phyloP scores from a whole-genome alignment of 1,140 invertebrate species.

The Polypedilum vanderplanki region DNA sequence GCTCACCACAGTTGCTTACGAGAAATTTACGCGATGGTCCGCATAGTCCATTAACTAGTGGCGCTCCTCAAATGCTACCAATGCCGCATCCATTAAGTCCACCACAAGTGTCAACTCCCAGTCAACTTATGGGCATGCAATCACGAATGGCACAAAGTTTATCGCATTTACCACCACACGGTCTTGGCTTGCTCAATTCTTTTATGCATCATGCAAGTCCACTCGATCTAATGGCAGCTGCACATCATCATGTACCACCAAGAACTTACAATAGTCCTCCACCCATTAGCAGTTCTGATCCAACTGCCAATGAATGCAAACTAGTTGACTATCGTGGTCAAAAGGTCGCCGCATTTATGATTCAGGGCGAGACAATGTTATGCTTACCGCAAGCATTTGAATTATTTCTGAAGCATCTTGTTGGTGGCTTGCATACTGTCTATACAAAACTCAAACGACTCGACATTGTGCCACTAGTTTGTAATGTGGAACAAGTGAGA shows the following conservation, averaged over 20 bases:
- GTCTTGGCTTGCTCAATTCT: constrained; percentile 66
- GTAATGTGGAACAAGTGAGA: constrained; percentile 96
- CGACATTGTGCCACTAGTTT: constrained; percentile 93
- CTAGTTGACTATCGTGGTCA: constrained; percentile 88
- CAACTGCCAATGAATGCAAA: constrained; percentile 89
- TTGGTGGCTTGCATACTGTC: constrained; percentile 93
- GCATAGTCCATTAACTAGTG: constrained; percentile 31
- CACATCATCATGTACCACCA: constrained; percentile 48
- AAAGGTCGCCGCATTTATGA: constrained; percentile 91
- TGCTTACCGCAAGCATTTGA: constrained; percentile 96
- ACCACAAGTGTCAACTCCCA: constrained; percentile 52
- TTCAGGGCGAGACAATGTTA: constrained; percentile 87
- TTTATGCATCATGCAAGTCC: constrained; percentile 49
- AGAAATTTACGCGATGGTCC: constrained; percentile 32
- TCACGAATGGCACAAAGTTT: constrained; percentile 47
- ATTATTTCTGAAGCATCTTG: constrained; percentile 91
- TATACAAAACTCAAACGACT: constrained; percentile 95
- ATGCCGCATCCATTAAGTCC: constrained; percentile 50
- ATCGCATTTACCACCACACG: constrained; percentile 65
- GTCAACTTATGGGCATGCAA: constrained; percentile 43
- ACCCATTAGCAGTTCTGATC: constrained; percentile 76
- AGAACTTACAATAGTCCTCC: constrained; percentile 66
- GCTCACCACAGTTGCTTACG: constrained; percentile 42
- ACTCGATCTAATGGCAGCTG: constrained; percentile 28
- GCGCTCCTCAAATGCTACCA: constrained; percentile 41